These are phyloP conservation scores for Eurystomus glaucurus DNA, from an alignment of 2,797 vertebrate genomes.

Conservation along the genomic window DNA sequence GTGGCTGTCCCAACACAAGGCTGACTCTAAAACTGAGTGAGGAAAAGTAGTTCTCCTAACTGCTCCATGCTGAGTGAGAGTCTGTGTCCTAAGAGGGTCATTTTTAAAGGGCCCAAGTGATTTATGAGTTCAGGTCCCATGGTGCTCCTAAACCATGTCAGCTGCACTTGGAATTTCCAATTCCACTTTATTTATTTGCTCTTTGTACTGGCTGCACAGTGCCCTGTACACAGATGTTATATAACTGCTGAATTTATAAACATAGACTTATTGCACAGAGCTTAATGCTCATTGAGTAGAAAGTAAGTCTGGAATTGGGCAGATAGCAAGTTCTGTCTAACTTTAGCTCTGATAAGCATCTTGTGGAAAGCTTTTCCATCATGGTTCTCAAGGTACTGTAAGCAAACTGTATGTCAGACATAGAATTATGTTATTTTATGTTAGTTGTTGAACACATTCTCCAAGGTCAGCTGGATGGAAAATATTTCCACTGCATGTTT, in stretches of 20 bases:
- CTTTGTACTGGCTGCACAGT: constrained; percentile 10
- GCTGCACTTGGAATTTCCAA: background rate
- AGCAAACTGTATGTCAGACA: constrained; percentile 48
- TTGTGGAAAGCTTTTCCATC: constrained; percentile 38
- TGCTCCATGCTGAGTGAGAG: background rate
- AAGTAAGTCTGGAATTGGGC: background rate
- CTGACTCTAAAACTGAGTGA: background rate
- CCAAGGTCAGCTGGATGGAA: constrained; percentile 35
- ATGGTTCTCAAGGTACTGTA: constrained; percentile 59
- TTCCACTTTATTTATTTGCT: constrained; percentile 37
- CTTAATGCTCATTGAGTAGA: background rate
- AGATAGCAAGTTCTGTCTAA: background rate
- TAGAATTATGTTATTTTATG: constrained; percentile 8
- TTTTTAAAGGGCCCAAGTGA: constrained; percentile 11
- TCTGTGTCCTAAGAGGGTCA: background rate
- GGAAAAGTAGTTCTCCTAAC: background rate
- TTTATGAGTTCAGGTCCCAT: background rate
- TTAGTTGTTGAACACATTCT: background rate
- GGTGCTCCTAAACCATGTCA: background rate
- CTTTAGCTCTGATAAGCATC: constrained; percentile 49
- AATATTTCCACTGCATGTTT: constrained; percentile 27
- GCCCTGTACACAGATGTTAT: constrained; percentile 1
- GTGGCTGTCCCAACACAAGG: rapidly evolving
- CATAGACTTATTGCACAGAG: background rate
- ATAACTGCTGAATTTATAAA: constrained; percentile 17